Base-by-base conservation (phyloP, 1,140 invertebrate genomes). In the Cotesia chilonis region DNA sequence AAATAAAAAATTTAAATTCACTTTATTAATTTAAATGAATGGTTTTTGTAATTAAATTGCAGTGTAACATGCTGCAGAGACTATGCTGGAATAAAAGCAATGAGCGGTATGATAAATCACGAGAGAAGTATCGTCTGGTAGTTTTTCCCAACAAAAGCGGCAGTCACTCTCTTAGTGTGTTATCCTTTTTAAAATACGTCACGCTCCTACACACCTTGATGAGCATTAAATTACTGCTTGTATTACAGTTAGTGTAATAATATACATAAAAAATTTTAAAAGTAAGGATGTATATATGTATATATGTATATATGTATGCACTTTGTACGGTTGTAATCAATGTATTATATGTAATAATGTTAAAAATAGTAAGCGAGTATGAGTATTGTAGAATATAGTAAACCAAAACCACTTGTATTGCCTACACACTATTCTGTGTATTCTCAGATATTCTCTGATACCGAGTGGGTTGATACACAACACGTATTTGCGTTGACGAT, bases 401-500 rank as follows among this genome's bases (percentile, higher is more conserved):
- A 47, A 36, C 41, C 6, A 47, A 47, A 47, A 55, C 54, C 37
- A 72, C 41, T 72, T 60, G 28, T 28, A 28, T 28, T 28, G 70
- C 70, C 63, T 52, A 67, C 70, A 60, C 37, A 71, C 47, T 37
- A 38, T 47, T 47, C 41, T 47, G 41, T 47, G 41, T 47, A 47
- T 6, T 47, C 41, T 47, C 41, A 47, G 41, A 47, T 47, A 47
- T 47, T 47, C 41, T 47, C 9, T 41, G 54, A 72, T 67, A 67
- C 37, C 36, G 70, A 51, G 70, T 72, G 54, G 70, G 63, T 52
- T 65, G 54, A 72, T 65, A 72, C 28, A 28, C 10, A 41, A 72
- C 70, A 72, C 70, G 70, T 67, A 64, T 72, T 72, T 72, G 41
- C 63, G 70, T 72, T 47, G 57, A 67, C 64, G 20, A 51, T 55